Evolutionary conservation across 1,140 invertebrate genomes (phyloP).

Genomic region (Vollenhovia emeryi): DNA sequence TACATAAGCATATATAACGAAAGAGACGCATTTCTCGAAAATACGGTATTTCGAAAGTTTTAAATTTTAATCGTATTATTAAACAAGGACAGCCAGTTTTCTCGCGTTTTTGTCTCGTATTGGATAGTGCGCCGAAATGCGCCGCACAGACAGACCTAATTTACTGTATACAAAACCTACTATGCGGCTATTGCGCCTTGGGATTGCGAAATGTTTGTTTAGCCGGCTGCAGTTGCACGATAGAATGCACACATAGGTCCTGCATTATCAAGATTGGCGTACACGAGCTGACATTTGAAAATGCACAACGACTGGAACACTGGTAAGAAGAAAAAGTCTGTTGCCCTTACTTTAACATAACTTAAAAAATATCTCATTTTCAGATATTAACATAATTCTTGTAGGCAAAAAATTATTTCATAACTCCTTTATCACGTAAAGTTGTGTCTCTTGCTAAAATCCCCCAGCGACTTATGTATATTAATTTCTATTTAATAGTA

Average conservation of each 20-base stretch:
- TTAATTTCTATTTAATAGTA: too few species aligned
- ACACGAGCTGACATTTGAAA: not conserved
- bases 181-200: not conserved
- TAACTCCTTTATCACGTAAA: not conserved
- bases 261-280: constrained; percentile 3
- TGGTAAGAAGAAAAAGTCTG: not conserved
- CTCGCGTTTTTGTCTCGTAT: not conserved
- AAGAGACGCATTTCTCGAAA: not conserved
- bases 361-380: not conserved
- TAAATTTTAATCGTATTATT: constrained; percentile 11
- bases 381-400: not conserved
- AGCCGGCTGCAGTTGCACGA: constrained; percentile 18
- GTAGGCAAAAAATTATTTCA: not conserved
- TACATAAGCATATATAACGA: not conserved
- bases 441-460: too few species aligned
- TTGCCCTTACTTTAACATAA: not conserved
- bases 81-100: too few species aligned
- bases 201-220: constrained; percentile 45
- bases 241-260: not conserved
- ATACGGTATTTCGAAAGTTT: not conserved
- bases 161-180: not conserved
- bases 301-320: not conserved
- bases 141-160: not conserved
- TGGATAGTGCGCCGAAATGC: not conserved
- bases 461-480: too few species aligned